Conservation (phyloP, 2,797 vertebrate species). For the Chloroceryle inda region DNA sequence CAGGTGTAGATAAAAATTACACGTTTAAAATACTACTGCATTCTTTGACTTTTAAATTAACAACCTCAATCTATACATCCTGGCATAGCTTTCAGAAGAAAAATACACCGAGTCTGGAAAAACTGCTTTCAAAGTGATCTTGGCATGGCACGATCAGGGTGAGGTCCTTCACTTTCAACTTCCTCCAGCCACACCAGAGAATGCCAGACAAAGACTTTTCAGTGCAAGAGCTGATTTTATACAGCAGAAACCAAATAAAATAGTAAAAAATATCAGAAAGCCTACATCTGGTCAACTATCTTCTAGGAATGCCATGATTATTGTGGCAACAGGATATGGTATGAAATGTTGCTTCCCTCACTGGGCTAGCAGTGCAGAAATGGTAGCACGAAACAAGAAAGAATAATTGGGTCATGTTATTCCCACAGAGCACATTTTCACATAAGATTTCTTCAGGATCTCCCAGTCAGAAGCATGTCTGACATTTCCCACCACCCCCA, state of each 20-base stretch:
- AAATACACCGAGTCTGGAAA: not conserved
- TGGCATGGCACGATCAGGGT: rapidly evolving
- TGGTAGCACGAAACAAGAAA: not conserved
- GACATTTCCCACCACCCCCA: not conserved
- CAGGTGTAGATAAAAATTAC: too few species aligned
- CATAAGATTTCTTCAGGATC: not conserved
- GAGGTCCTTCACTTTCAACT: not conserved
- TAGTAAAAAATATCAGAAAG: not conserved
- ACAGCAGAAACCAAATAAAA: not conserved
- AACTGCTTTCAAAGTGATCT: not conserved
- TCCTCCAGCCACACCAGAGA: not conserved
- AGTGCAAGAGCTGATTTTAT: not conserved
- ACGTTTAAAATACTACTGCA: not conserved
- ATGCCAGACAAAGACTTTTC: not conserved
- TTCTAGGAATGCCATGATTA: not conserved
- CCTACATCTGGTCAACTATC: not conserved
- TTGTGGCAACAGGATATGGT: not conserved
- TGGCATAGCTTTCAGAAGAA: not conserved
- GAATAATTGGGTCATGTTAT: rapidly evolving
- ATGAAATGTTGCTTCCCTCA: not conserved
- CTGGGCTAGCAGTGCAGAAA: not conserved
- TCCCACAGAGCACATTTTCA: not conserved
- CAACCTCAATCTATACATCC: not conserved
- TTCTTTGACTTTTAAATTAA: not conserved
- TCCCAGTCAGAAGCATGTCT: not conserved